Evolutionary conservation across 2,888 invertebrate genomes (phyloP), one percentile per base, ranked within the genome.

Genomic region (Chymomyza caudatula): DNA sequence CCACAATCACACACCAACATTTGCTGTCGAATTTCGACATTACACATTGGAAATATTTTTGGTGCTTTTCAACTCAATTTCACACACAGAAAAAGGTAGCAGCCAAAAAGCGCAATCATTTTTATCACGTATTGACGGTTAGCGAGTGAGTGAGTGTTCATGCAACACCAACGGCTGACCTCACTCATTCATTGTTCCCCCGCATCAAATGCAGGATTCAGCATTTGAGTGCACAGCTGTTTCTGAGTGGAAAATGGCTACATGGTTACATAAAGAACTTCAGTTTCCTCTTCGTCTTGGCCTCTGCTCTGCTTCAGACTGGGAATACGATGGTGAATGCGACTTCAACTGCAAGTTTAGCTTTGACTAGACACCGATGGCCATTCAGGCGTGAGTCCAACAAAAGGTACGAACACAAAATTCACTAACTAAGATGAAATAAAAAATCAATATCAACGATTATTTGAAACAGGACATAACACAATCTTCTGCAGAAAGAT

Each of bases 81-180:
- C 13, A 22, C 22, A 52, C 23, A 22, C 19, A 52, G 22, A 52
- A 53, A 53, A 13, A 22, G 23, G 15, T 15, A 47, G 73, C 74
- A 78, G 76, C 69, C 79, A 74, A 77, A 74, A 82, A 71, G 65
- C 60, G 69, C 69, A 69, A 63, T 49, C 59, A 82, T 63, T 83
- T 80, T 83, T 83, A 83, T 80, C 84, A 83, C 76, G 74, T 78
- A 80, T 80, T 83, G 80, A 80, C 78, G 71, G 80, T 74, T 80
- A 76, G 29, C 5, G 11, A 37, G 11, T 37, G 11, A 37, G 29
- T 4, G 29, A 37, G 11, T 37, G 29, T 37, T 37, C 2, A 2
- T 11, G 29, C 11, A 37, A 8, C 29, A 37, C 29, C 29, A 37
- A 37, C 11, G 11, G 29, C 29, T 11, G 11, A 37, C 29, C 29